Conservation (phyloP, 2,888 invertebrate genomes). For the Lasioglossum malachurum region DNA sequence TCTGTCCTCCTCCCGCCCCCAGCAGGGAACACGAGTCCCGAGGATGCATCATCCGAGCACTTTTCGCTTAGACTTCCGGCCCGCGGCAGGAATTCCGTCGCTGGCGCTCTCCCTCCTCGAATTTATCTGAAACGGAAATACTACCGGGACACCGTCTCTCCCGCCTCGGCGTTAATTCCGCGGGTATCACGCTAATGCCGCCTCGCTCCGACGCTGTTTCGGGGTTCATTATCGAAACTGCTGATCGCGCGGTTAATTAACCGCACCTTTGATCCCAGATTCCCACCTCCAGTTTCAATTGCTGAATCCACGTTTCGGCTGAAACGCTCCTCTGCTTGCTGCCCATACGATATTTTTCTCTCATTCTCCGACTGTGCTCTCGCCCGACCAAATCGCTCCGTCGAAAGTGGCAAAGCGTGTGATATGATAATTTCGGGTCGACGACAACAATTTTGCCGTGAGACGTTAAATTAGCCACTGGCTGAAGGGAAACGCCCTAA, state of each 20-base stretch:
- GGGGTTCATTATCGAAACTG: slow-evolving; percentile 18
- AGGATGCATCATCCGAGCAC: slow-evolving; percentile 44
- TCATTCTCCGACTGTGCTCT: neutral
- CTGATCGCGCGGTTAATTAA: slow-evolving; percentile 5
- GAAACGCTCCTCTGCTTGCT: neutral
- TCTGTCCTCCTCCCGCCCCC: neutral
- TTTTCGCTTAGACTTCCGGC: slow-evolving; percentile 64
- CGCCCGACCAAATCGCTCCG: neutral
- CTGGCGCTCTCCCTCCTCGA: slow-evolving; percentile 36
- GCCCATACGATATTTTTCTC: neutral
- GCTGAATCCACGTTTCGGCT: neutral
- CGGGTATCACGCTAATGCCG: slow-evolving; percentile 26
- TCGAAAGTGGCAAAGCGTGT: neutral
- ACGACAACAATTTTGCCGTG: no score
- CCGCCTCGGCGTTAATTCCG: slow-evolving; percentile 29
- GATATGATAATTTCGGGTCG: no score
- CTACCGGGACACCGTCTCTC: slow-evolving; percentile 19
- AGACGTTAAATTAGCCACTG: no score
- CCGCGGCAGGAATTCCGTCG: slow-evolving; percentile 54
- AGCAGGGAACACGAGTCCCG: slow-evolving; percentile 7
- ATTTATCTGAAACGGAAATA: slow-evolving; percentile 64
- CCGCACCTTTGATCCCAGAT: neutral
- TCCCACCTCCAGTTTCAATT: neutral
- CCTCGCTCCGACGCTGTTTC: slow-evolving; percentile 4
- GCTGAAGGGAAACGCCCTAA: no score